Evolutionary conservation across 1,140 invertebrate genomes (phyloP).

Genomic region (Zaprionus gabonicus): DNA sequence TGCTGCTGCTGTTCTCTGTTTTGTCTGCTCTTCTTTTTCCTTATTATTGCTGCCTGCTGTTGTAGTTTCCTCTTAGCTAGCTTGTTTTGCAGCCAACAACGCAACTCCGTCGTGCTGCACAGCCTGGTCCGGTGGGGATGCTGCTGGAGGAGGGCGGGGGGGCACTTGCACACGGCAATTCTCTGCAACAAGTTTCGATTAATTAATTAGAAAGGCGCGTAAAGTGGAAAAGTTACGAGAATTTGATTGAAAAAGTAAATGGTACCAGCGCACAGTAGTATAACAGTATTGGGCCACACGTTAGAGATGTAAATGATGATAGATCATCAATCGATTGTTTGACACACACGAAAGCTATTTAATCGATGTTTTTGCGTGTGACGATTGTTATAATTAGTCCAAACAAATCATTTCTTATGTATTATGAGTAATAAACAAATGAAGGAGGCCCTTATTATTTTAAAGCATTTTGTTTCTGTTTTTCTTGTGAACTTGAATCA

Average conservation of each 20-base stretch:
- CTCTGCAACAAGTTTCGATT: conserved; percentile 60
- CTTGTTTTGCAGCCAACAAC: conserved; percentile 6
- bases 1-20: neutral
- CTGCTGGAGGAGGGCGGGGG: neutral
- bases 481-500: neutral
- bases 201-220: conserved; percentile 40
- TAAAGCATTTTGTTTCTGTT: neutral
- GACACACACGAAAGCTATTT: neutral
- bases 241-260: neutral
- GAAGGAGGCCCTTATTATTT: neutral
- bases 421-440: neutral
- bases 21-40: conserved; percentile 8
- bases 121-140: conserved; percentile 1
- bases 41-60: neutral
- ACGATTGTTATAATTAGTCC: neutral
- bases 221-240: conserved; percentile 1
- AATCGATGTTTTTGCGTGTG: neutral
- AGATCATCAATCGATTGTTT: neutral
- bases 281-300: neutral
- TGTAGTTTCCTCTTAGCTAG: conserved; percentile 15
- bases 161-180: neutral
- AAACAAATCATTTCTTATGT: neutral
- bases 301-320: conserved; percentile 4
- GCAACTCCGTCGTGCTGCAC: conserved; percentile 12
- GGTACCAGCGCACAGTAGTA: neutral